A percentile compares a stretch with the other conserved stretches of the same genome.
Conservation (phyloP, 2,113 vertebrate genomes). For the Alexandromys fortis region DNA sequence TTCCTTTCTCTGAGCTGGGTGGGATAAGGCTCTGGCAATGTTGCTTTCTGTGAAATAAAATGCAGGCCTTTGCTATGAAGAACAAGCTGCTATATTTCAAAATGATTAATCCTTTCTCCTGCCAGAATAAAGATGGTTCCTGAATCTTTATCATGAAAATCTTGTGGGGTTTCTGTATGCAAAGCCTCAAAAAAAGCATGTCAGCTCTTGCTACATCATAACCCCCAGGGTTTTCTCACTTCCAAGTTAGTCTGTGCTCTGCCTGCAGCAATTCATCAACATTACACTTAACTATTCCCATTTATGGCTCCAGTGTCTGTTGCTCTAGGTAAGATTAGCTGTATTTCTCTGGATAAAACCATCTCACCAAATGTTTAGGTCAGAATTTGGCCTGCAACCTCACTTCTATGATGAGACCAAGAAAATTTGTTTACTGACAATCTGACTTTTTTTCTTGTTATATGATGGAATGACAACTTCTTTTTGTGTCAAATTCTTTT, state of each 20-base stretch:
- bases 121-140: neutral
- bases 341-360: neutral
- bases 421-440: neutral
- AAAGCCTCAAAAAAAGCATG: neutral
- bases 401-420: neutral
- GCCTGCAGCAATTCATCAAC: neutral
- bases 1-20: neutral
- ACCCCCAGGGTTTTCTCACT: neutral
- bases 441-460: neutral
- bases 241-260: neutral
- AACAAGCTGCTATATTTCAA: constrained; percentile 11
- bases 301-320: neutral
- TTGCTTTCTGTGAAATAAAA: neutral
- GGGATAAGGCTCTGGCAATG: neutral
- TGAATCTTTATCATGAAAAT: constrained; percentile 6
- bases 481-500: too few relatives aligned
- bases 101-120: neutral
- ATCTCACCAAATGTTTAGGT: neutral
- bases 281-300: neutral
- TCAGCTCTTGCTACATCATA: neutral
- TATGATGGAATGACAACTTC: neutral
- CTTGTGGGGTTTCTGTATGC: neutral
- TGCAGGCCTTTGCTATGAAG: neutral
- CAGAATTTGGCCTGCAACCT: neutral
- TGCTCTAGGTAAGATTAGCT: neutral